phyloP scores from a whole-genome alignment of 2,888 invertebrate species.

The Ctena decussata region DNA sequence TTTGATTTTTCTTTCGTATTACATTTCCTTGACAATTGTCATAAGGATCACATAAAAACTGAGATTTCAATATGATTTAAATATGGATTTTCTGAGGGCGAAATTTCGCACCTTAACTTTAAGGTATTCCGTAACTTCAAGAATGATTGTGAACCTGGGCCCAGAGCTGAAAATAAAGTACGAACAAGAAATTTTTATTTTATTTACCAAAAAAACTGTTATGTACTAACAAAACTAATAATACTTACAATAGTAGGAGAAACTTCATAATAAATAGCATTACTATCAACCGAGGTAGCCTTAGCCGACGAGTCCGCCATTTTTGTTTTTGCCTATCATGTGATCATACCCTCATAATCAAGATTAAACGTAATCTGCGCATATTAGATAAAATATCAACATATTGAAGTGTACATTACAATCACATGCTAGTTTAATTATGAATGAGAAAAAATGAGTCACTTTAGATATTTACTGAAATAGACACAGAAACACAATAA shows the following conservation, averaged over 20 bases:
- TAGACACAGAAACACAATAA: too few species aligned
- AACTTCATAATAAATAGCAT: slow-evolving; percentile 78
- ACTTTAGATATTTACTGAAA: neutral
- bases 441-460: neutral
- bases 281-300: slow-evolving; percentile 62
- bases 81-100: too few species aligned
- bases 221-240: neutral
- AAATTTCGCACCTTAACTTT: too few species aligned
- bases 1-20: too few species aligned
- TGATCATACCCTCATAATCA: neutral
- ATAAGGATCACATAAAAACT: too few species aligned
- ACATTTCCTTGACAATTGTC: too few species aligned
- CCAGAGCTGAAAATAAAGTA: too few species aligned
- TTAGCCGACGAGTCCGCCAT: slow-evolving; percentile 49
- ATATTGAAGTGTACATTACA: neutral
- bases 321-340: slow-evolving; percentile 8
- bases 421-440: neutral
- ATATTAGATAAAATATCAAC: neutral
- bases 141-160: too few species aligned
- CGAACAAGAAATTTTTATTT: too few species aligned
- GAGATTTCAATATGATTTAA: too few species aligned
- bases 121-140: too few species aligned
- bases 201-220: too few species aligned
- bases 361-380: neutral
- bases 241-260: slow-evolving; percentile 75